These are phyloP conservation scores for Leucoraja erinaceus DNA, from an alignment of 2,113 vertebrate species.

Conservation along the genomic window DNA sequence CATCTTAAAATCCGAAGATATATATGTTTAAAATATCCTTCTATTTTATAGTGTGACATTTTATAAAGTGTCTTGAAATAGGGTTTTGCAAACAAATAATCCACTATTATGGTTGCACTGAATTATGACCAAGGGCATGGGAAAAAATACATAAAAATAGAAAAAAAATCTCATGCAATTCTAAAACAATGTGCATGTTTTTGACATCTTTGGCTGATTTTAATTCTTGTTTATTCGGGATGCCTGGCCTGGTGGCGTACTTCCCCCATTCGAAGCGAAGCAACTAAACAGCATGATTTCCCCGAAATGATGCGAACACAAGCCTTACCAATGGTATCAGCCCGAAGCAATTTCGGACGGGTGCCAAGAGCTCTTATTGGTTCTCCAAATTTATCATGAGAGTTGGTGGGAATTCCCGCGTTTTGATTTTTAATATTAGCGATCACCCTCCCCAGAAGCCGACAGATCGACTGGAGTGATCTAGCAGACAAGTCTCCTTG, in stretches of 20 bases:
- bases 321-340: background rate
- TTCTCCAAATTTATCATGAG: background rate
- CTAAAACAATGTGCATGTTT: background rate
- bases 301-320: background rate
- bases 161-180: background rate
- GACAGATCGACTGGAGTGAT: background rate
- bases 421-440: slow-evolving; percentile 33
- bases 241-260: background rate
- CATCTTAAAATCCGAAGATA: background rate
- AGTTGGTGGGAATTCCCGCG: slow-evolving; percentile 28
- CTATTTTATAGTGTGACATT: background rate
- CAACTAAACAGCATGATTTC: slow-evolving; percentile 34
- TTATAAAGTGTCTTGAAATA: background rate
- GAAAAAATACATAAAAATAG: background rate
- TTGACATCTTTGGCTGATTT: background rate
- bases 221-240: background rate
- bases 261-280: slow-evolving; percentile 22
- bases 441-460: background rate
- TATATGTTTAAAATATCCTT: background rate
- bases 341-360: background rate
- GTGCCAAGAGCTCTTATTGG: slow-evolving; percentile 3
- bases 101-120: background rate
- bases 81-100: background rate
- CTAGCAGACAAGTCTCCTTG: background rate
- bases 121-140: no score